Conservation (phyloP, 2,888 invertebrate species). For the Cephus spinipes region DNA sequence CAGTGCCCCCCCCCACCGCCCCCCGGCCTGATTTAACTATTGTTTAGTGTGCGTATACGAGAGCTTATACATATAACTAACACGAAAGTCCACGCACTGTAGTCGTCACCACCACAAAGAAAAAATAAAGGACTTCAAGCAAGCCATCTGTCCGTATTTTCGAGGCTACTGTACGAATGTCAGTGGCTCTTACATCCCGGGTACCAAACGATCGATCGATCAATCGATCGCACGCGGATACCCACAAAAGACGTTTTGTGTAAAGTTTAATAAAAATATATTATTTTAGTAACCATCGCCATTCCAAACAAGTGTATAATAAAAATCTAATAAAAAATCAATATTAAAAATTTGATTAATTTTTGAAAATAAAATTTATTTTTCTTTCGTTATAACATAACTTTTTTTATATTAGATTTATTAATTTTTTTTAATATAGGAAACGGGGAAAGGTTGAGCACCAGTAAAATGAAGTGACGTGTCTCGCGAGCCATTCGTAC, state of each 20-base stretch:
- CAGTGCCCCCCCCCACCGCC: conserved; percentile 47
- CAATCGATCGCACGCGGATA: background rate
- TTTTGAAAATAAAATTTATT: background rate
- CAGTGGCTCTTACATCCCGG: conserved; percentile 49
- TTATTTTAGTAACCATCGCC: background rate
- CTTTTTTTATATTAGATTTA: background rate
- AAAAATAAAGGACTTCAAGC: conserved; percentile 21
- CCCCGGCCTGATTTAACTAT: conserved; percentile 63
- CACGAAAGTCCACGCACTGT: conserved; percentile 21
- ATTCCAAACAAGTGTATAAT: background rate
- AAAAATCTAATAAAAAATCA: background rate
- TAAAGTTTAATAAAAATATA: background rate
- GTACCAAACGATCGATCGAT: conserved; percentile 9
- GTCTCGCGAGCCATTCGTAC: conserved; percentile 35
- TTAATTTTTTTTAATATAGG: background rate
- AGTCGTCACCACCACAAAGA: conserved; percentile 14
- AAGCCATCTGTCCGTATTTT: conserved; percentile 60
- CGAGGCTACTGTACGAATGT: conserved; percentile 34
- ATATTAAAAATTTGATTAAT: background rate
- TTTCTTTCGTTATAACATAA: background rate
- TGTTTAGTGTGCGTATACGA: conserved; percentile 50
- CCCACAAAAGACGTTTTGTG: background rate
- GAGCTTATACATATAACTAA: conserved; percentile 18
- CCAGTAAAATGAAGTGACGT: conserved; percentile 55
- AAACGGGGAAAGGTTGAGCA: conserved; percentile 44